These are phyloP conservation scores for Etheostoma cragini DNA, from an alignment of 2,113 vertebrate genomes.

Conservation along the genomic window DNA sequence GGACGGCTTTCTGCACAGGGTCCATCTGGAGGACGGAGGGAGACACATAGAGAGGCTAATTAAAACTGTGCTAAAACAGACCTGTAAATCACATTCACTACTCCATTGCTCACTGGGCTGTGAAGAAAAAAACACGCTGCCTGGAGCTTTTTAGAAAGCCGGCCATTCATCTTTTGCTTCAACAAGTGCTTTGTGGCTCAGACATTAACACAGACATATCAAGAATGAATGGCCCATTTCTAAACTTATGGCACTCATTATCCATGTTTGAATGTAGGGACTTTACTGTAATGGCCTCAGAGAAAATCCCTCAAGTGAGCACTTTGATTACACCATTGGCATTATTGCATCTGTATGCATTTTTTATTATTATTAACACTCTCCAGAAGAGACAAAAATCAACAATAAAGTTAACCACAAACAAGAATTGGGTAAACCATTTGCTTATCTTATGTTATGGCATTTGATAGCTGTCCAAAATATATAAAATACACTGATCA, in stretches of 20 bases:
- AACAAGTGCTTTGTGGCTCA: conserved; percentile 28
- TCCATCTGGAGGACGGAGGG: conserved; percentile 89
- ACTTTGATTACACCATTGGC: neutral
- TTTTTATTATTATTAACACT: conserved; percentile 3
- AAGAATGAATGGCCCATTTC: conserved; percentile 26
- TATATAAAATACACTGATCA: too few relatives aligned
- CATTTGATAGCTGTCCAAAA: neutral
- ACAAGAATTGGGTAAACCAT: neutral
- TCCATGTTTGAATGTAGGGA: conserved; percentile 1
- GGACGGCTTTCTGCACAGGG: conserved; percentile 96
- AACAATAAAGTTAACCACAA: neutral
- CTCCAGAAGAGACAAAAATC: neutral
- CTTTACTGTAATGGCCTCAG: neutral
- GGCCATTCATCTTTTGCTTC: conserved; percentile 34
- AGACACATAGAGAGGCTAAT: conserved; percentile 77
- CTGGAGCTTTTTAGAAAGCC: conserved; percentile 16
- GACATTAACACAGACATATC: conserved; percentile 18
- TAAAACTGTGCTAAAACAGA: conserved; percentile 73
- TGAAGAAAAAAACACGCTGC: conserved; percentile 27
- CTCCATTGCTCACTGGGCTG: conserved; percentile 26
- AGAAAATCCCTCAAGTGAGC: conserved; percentile 2
- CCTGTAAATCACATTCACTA: conserved; percentile 54
- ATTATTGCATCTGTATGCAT: neutral
- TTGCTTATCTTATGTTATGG: neutral
- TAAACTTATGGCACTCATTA: neutral